Percentiles rank a stretch among this genome's conserved stretches.
These are phyloP conservation scores for Megaceryle torquata DNA, from an alignment of 2,113 vertebrate species.

Conservation along the genomic window DNA sequence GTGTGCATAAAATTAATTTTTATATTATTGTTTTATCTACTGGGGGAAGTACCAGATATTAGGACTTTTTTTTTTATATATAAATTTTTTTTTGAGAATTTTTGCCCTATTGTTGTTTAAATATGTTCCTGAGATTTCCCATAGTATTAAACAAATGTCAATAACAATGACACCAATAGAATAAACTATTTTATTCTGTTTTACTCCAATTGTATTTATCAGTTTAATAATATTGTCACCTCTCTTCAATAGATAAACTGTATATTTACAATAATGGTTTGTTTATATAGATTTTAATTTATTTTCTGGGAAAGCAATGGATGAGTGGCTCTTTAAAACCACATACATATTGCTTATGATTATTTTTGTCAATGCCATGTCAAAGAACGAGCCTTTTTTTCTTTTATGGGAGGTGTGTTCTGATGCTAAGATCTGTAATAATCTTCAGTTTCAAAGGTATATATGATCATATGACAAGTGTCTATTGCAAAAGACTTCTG, in stretches of 20 bases:
- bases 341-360: not conserved
- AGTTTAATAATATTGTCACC: not conserved
- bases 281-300: not conserved
- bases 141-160: not conserved
- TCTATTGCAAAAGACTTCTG: not conserved
- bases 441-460: not conserved
- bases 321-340: not conserved
- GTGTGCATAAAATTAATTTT: not conserved
- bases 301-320: not conserved
- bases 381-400: not conserved
- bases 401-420: not conserved
- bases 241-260: not conserved
- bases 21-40: not conserved
- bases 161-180: not conserved
- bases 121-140: not conserved
- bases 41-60: not conserved
- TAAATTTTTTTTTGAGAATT: not conserved
- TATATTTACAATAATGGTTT: not conserved
- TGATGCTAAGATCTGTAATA: not conserved
- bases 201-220: not conserved
- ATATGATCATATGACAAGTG: not conserved
- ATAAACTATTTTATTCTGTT: not conserved
- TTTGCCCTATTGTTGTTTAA: too few relatives aligned
- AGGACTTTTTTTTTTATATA: not conserved
- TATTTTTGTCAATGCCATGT: not conserved